Evolutionary conservation across 1,140 invertebrate species (phyloP).

Genomic region (Dysdera silvatica): DNA sequence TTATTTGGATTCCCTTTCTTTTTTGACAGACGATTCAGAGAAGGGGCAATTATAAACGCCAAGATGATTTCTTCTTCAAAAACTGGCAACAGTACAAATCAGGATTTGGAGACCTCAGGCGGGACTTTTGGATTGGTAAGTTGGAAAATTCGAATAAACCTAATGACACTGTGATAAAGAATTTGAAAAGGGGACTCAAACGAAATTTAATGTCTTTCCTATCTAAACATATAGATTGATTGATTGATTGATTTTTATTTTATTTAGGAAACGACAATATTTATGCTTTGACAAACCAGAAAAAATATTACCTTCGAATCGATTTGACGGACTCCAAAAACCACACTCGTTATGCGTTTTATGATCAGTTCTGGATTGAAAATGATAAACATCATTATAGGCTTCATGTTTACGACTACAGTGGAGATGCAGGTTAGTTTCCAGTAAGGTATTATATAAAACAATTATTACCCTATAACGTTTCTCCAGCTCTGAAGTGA

Average conservation of each 20-base stretch:
- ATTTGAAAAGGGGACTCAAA: neutral
- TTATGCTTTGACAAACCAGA: slow-evolving; percentile 42
- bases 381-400: slow-evolving; percentile 14
- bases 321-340: slow-evolving; percentile 14
- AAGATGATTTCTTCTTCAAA: slow-evolving; percentile 2
- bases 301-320: slow-evolving; percentile 22
- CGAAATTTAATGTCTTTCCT: neutral
- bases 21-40: slow-evolving; percentile 20
- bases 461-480: too few species aligned
- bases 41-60: slow-evolving; percentile 5
- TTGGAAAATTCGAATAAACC: neutral
- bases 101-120: slow-evolving; percentile 19
- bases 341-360: slow-evolving; percentile 16
- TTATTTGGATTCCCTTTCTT: too few species aligned
- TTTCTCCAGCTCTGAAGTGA: too few species aligned
- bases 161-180: neutral
- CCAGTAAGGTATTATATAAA: too few species aligned
- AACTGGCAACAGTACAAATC: slow-evolving; percentile 19
- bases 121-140: slow-evolving; percentile 25
- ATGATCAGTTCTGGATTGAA: slow-evolving; percentile 24
- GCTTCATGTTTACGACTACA: slow-evolving; percentile 13
- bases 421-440: slow-evolving; percentile 33
- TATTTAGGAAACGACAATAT: slow-evolving; percentile 41
- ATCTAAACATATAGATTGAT: neutral
- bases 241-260: neutral